phyloP scores from a whole-genome alignment of 2,888 invertebrate species.

The Machimus atricapillus region DNA sequence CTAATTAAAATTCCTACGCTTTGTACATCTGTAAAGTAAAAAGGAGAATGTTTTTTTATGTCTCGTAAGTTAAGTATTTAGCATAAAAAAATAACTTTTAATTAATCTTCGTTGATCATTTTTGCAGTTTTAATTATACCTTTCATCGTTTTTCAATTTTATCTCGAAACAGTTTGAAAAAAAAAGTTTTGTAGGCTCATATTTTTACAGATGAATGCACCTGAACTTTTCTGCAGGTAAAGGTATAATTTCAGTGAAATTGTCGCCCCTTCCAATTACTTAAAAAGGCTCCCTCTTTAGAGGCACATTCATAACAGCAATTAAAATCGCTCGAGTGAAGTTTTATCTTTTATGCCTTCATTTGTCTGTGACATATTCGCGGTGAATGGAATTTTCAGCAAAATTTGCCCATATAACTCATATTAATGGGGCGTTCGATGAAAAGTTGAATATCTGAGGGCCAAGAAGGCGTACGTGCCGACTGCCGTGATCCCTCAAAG shows the following conservation, averaged over 20 bases:
- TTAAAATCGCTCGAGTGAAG: not conserved
- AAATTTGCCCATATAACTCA: conserved; percentile 25
- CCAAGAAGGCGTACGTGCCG: not conserved
- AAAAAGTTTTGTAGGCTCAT: not conserved
- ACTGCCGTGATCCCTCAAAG: conserved; percentile 18
- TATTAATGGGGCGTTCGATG: conserved; percentile 25
- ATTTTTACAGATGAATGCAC: not conserved
- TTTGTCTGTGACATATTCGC: not conserved
- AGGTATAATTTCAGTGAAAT: not conserved
- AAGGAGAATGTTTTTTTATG: not conserved
- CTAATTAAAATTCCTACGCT: too few relatives aligned
- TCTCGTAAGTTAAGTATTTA: not conserved
- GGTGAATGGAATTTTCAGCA: not conserved
- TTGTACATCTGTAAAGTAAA: not conserved
- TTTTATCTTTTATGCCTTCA: not conserved
- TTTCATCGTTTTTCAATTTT: not conserved
- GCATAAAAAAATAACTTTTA: not conserved
- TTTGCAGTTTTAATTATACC: not conserved
- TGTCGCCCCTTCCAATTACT: not conserved
- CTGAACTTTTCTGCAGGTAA: not conserved
- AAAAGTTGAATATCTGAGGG: conserved; percentile 20
- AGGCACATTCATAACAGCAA: not conserved
- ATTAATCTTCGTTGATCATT: not conserved
- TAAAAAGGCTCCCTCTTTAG: not conserved
- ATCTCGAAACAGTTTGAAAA: not conserved